These are phyloP conservation scores for Amia ocellicauda DNA, from an alignment of 2,113 vertebrate species.

Conservation along the genomic window DNA sequence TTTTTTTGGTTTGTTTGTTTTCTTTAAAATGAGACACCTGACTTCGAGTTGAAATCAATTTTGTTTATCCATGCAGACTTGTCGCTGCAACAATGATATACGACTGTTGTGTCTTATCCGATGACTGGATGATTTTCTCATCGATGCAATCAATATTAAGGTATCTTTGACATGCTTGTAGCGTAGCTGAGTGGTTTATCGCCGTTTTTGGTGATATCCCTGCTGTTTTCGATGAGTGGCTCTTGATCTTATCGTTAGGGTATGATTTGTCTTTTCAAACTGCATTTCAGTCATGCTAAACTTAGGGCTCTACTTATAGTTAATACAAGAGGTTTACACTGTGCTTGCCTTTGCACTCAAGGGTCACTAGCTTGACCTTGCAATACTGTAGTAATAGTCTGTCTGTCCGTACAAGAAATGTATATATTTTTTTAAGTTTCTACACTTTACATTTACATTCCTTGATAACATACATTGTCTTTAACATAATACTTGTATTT, in stretches of 20 bases:
- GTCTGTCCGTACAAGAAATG: too few relatives aligned
- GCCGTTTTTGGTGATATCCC: slow-evolving; percentile 10
- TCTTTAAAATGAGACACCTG: background rate
- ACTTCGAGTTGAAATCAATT: background rate
- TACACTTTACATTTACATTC: too few relatives aligned
- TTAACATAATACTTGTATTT: too few relatives aligned
- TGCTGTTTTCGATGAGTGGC: background rate
- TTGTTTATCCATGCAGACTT: background rate
- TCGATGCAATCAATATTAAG: slow-evolving; percentile 2
- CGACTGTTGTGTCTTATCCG: background rate
- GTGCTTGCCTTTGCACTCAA: too few relatives aligned
- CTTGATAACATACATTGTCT: too few relatives aligned
- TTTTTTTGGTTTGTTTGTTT: background rate
- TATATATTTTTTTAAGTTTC: too few relatives aligned
- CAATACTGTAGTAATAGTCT: too few relatives aligned
- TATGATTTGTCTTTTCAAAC: too few relatives aligned
- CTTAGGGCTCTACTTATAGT: too few relatives aligned
- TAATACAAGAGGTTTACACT: too few relatives aligned
- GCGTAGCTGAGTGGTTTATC: slow-evolving; percentile 20
- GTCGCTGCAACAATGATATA: background rate
- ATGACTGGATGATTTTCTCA: slow-evolving; percentile 8
- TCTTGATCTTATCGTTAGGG: background rate
- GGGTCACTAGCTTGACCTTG: too few relatives aligned
- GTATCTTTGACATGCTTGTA: slow-evolving; percentile 7
- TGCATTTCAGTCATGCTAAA: too few relatives aligned